Conservation (phyloP, 30 jellyfish, hydroid and myxozoan genomes). For the Sanderia malayensis region DNA sequence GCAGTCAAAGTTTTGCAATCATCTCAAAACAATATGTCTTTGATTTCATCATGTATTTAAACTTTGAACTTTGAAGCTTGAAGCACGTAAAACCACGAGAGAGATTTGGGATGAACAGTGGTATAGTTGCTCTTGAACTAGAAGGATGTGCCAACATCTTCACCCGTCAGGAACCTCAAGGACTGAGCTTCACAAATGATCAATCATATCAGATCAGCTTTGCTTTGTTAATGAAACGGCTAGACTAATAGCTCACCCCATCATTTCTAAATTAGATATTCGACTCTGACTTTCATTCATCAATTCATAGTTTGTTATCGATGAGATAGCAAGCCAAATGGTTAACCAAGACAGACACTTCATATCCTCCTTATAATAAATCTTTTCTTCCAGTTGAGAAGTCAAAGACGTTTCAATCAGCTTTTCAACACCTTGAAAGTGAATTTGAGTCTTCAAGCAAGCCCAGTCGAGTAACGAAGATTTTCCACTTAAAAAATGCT, state of each 20-base stretch:
- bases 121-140: not conserved
- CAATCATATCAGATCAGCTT: no score
- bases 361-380: not conserved
- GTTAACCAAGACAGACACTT: not conserved
- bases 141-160: not conserved
- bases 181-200: no score
- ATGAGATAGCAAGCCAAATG: not conserved
- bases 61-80: not conserved
- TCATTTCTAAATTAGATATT: no score
- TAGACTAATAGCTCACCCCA: no score
- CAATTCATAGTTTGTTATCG: not conserved
- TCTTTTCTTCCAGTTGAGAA: not conserved
- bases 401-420: not conserved
- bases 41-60: not conserved
- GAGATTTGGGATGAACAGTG: not conserved
- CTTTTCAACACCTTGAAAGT: not conserved
- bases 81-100: not conserved
- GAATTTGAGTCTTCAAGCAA: not conserved
- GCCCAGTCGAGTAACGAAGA: not conserved
- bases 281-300: no score
- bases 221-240: no score
- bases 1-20: not conserved
- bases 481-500: not conserved
- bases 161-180: not conserved
- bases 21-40: not conserved